Evolutionary conservation across 2,113 vertebrate species (phyloP), one percentile per base, ranked within the genome.

Genomic region (Dipodomys spectabilis): DNA sequence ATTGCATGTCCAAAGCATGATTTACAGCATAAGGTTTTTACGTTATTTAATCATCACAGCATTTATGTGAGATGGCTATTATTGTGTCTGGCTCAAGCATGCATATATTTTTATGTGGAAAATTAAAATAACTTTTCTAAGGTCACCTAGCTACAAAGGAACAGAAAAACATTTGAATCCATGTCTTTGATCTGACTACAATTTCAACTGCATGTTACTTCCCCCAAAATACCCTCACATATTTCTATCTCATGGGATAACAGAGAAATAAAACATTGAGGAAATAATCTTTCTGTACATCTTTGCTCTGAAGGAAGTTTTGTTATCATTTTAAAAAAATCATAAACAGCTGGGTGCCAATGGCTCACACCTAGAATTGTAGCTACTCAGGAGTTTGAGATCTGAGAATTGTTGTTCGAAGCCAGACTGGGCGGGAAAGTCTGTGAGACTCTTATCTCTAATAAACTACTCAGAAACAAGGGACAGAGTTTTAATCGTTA

Each of bases 21-120:
- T 20, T 80, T 57, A 62, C 23, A 19, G 27, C 60, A 8, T 20
- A 30, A 27, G 23, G 27, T 67, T 86, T 88, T 68, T 32, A 60
- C 1, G 49, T 90, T 73, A 85, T 84, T 91, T 72, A 60, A 84
- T 73, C 49, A 92, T 85, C 23, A 53, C 62, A 75, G 18, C 30
- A 86, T 75, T 74, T 83, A 65, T n/a, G 7, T 72, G 60, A 73
- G 28, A 65, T 82, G 7, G 5, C 15, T 57, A 75, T 44, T 60
- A 35, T 39, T 86, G 30, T 6, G 15, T 32, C 82, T 25, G 30
- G 12, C 79, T 92, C 44, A 91, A 68, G 30, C 12, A 53, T 92
- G 22, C 79, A 10, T 75, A 62, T 32, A 92, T 53, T 77, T 30
- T 64, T 27, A 83, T 27, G 0, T 32, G 57, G 19, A 93, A 25